A percentile compares a stretch with the other conserved stretches of the same genome.
Evolutionary conservation across 2,797 vertebrate genomes (phyloP).

Genomic region (Falco concolor): DNA sequence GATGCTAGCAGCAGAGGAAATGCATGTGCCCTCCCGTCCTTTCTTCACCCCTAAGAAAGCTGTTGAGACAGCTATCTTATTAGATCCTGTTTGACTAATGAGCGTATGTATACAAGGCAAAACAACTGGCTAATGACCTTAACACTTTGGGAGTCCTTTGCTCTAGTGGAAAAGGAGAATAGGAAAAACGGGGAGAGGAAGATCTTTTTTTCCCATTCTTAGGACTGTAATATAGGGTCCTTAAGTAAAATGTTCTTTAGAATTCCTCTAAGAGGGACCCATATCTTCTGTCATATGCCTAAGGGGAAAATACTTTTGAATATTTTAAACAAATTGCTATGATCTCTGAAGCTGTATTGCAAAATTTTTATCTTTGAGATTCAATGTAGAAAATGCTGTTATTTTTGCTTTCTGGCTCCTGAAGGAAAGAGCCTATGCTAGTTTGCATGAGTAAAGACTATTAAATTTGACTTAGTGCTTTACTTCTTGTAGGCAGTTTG

Average conservation of each 20-base stretch:
- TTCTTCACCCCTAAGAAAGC: not conserved
- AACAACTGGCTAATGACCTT: constrained; percentile 9
- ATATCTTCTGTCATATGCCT: not conserved
- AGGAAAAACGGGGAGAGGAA: not conserved
- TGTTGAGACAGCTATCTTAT: not conserved
- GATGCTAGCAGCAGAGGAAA: not conserved
- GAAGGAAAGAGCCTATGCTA: not conserved
- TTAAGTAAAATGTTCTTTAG: not conserved
- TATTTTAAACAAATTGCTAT: not conserved
- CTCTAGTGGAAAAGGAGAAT: not conserved
- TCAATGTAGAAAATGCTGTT: not conserved
- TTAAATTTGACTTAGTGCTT: not conserved
- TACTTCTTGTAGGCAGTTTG: not conserved
- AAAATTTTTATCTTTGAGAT: not conserved
- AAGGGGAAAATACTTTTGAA: not conserved
- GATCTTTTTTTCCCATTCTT: not conserved
- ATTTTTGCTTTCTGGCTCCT: not conserved
- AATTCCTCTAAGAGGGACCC: not conserved
- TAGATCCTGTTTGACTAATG: constrained; percentile 16
- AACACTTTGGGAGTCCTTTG: not conserved
- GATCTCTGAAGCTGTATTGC: not conserved
- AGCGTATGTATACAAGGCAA: not conserved
- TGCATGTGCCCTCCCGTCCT: not conserved
- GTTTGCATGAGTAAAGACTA: not conserved
- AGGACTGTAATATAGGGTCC: not conserved